Conservation (phyloP, 1,140 invertebrate species). For the Octopus sinensis region DNA sequence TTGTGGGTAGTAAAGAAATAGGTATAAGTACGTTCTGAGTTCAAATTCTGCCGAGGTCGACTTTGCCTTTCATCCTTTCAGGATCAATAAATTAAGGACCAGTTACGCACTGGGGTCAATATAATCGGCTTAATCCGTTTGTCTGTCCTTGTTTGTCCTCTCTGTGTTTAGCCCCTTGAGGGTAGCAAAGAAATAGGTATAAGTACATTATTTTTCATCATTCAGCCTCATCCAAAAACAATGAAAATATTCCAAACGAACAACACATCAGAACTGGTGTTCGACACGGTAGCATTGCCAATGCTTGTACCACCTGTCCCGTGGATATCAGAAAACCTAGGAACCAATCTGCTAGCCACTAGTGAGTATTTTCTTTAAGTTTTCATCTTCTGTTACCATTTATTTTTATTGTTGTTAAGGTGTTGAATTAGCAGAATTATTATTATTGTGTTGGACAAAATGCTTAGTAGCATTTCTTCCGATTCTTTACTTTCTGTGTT, state of each 20-base stretch:
- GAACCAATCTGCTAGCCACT: constrained; percentile 74
- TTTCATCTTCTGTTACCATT: not conserved
- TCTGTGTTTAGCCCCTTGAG: not conserved
- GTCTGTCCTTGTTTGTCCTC: not conserved
- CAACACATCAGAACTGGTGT: constrained; percentile 63
- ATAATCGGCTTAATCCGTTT: too few species aligned
- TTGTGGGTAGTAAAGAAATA: not conserved
- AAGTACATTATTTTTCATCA: not conserved
- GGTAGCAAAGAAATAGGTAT: not conserved
- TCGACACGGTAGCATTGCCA: constrained; percentile 71
- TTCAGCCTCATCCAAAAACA: constrained; percentile 80
- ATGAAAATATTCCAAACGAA: constrained; percentile 68
- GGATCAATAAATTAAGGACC: too few species aligned
- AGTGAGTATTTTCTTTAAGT: constrained; percentile 55
- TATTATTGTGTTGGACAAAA: not conserved
- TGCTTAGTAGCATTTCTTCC: not conserved
- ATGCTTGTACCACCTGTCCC: constrained; percentile 78
- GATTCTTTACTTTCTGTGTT: not conserved
- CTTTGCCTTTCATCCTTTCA: too few species aligned
- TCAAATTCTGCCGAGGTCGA: too few species aligned
- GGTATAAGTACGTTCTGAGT: not conserved
- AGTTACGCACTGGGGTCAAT: too few species aligned
- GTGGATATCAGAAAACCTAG: constrained; percentile 68
- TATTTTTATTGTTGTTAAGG: not conserved
- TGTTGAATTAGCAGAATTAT: too few species aligned